Evolutionary conservation across 2,113 vertebrate genomes (phyloP), one percentile per base, ranked within the genome.

Genomic region (Ochotona princeps): DNA sequence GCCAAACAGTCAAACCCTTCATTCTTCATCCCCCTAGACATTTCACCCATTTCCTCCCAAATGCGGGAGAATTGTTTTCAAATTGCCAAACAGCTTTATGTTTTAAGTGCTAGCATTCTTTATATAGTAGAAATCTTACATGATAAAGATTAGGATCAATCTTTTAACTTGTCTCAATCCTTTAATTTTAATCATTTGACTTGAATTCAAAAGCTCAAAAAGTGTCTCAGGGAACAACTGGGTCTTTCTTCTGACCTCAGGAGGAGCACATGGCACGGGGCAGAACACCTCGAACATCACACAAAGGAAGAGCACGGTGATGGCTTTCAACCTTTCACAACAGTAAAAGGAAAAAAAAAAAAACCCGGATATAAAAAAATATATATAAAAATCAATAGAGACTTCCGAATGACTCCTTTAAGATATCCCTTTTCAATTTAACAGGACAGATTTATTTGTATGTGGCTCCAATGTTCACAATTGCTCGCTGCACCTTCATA

Each of bases 401-500:
- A 98, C 94, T 98, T 97, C 93, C 96, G 97, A 97, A 97, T 95
- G 97, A 97, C 96, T 97, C 96, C 95, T 98, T 97, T 94, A 97
- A 98, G 97, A 97, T 96, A 96, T 17, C 94, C 95, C 97, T 97
- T 98, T 98, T 98, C 98, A 98, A 98, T 98, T 98, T 98, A 98
- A 98, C 96, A 97, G 98, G 97, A 97, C 96, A 98, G 98, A 97
- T 98, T 98, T 98, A 98, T 98, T 97, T 98, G 97, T 98, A 94
- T 97, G 97, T 98, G 97, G 97, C 97, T 98, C 95, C 95, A 98
- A 97, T 96, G 97, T 97, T 98, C 97, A 97, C 97, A 95, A 96
- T 97, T 97, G 97, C 98, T 98, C 97, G 95, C 97, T 98, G 97
- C 96, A 98, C 97, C 98, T 98, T 98, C 98, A 98, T 98, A 98